Evolutionary conservation across 2,113 vertebrate species (phyloP), one percentile per base, ranked within the genome.

Genomic region (Narcine bancroftii): DNA sequence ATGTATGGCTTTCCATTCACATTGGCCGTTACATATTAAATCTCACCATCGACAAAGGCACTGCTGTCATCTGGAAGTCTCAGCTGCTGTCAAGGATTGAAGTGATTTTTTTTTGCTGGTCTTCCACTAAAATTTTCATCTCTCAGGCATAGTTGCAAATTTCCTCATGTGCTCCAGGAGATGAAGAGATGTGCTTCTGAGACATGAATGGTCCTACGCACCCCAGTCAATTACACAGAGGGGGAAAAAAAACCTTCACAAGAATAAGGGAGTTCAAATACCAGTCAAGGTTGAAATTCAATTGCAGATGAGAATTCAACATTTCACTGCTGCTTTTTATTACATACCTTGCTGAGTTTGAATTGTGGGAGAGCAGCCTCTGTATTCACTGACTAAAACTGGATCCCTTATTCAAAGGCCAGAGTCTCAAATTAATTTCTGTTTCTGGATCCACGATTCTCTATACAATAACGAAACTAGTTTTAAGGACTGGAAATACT

Each of bases 1-100:
- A 66, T 69, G 39, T 66, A 91, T 91, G 60, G 56, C 87, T 91
- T 60, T 66, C 81, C 87, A 42, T 69, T 91, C 39, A 69, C 33
- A 26, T 47, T 47, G 63, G 65, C 89, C 26, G 36, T 65, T 69
- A 87, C n/a, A 87, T 47, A n/a, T 91, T 91, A 91, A 21, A n/a
- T 63, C 85, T 63, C 5, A 39, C 63, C 33, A 39, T 69, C 66
- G 39, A 91, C 60, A 69, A 69, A 91, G 89, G 89, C 65, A 91
- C 65, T 91, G 89, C 60, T 91, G 89, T 91, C 89, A 42, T 42
- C 63, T 91, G 89, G 63, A 87, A 69, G 65, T 69, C 10, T 87
- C 81, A 60, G 53, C 53, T 63, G 56, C 17, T n/a, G n/a, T 87
- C n/a, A 63, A 53, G 53, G 56, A 87, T 2, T 87, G 53, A 87